A percentile compares a stretch with the other conserved stretches of the same genome.
Evolutionary conservation across 2,888 invertebrate species (phyloP).

Genomic region (Leptogaster cylindrica): DNA sequence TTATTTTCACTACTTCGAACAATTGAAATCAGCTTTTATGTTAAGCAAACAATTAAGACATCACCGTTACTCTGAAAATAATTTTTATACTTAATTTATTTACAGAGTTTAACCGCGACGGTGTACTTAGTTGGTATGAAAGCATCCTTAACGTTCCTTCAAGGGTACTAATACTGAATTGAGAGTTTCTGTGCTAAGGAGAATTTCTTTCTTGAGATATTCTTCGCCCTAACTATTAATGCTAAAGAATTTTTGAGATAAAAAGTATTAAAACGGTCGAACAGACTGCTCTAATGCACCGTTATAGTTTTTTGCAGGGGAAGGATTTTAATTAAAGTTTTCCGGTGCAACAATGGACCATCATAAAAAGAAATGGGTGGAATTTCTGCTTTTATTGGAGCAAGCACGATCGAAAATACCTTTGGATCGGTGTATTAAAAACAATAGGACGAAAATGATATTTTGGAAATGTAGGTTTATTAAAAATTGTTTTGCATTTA

Average conservation of each 20-base stretch:
- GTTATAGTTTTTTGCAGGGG: constrained; percentile 36
- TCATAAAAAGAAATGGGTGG: no score
- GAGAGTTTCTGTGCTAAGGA: background rate
- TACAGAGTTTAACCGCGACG: constrained; percentile 1
- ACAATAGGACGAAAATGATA: no score
- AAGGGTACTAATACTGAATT: background rate
- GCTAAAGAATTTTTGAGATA: constrained; percentile 39
- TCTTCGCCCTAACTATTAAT: constrained; percentile 13
- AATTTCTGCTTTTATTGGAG: no score
- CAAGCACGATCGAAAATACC: no score
- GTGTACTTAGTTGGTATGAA: background rate
- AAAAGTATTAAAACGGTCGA: constrained; percentile 44
- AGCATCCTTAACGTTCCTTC: background rate
- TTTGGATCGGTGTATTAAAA: no score
- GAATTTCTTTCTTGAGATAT: constrained; percentile 14
- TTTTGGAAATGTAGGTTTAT: no score
- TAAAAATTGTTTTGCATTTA: no score
- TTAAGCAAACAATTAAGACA: constrained; percentile 17
- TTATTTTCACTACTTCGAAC: background rate
- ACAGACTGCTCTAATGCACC: constrained; percentile 41
- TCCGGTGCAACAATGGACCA: background rate
- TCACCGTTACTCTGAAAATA: background rate
- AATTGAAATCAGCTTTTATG: background rate
- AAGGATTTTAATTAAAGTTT: constrained; percentile 44
- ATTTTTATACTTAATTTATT: constrained; percentile 14